Base-by-base conservation (phyloP, 2,888 invertebrate genomes). In the Drosophila subquinaria region DNA sequence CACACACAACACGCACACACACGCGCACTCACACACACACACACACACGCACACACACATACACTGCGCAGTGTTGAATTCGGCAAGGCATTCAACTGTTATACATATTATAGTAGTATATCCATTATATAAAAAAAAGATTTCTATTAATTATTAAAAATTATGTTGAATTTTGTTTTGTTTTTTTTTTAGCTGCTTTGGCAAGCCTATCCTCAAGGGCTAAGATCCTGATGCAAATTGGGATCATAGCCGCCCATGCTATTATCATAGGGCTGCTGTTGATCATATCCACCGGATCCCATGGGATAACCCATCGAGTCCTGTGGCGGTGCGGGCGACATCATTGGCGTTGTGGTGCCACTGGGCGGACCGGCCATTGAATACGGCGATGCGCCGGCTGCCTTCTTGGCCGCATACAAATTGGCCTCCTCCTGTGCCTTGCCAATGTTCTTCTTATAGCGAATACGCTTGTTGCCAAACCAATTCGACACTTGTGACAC, bases 341-440 rank as follows among this genome's bases (percentile, higher is more conserved):
- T 97, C 97, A 98, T 97, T 65, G 97, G 98, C 86, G 97, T 97
- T 71, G 97, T 97, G 69, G 97, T 97, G 89, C 97, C 97, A 89
- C 96, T 96, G 82, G 97, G 97, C 81, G 96, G 96, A 87, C 96
- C 96, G 90, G 96, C 96, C 96, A 97, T 96, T 82, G 96, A 97
- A 94, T 97, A 97, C 84, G 97, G 97, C 80, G 97, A 97, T 84
- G 97, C 96, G 94, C 97, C 97, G 82, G 97, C 97, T 82, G 98
- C 98, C 93, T 98, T 99, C 94, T 99, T 99, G 79, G 99, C 99
- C 72, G 99, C 99, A 94, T 99, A 99, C 91, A 99, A 94, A 94
- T 99, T 99, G 68, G 99, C 99, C 94, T 99, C 99, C 94, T 99
- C 99, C 93, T 99, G 99, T 66, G 99, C 99, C 94, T 99, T 99